phyloP scores from a whole-genome alignment of 2,113 vertebrate genomes.

The Hymenochirus boettgeri region DNA sequence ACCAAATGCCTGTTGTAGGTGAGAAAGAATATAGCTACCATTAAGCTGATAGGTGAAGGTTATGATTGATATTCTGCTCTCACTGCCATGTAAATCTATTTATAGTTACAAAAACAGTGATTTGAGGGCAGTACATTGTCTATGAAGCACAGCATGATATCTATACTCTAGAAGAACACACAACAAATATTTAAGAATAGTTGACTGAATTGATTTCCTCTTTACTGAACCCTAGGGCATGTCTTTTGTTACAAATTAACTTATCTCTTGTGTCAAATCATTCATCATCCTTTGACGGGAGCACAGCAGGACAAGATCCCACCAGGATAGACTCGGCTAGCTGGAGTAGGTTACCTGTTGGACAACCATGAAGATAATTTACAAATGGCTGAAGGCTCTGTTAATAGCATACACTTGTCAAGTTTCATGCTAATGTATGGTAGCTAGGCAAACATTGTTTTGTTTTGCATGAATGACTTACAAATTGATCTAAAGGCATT shows the following conservation, averaged over 20 bases:
- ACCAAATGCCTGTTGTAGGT: too few relatives aligned
- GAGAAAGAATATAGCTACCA: too few relatives aligned
- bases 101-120: too few relatives aligned
- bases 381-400: slow-evolving; percentile 37
- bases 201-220: not conserved
- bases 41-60: too few relatives aligned
- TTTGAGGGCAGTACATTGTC: too few relatives aligned
- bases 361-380: slow-evolving; percentile 49
- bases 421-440: slow-evolving; percentile 43
- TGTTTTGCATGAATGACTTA: slow-evolving; percentile 44
- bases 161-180: slow-evolving; percentile 16
- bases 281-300: slow-evolving; percentile 38
- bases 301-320: slow-evolving; percentile 44
- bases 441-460: slow-evolving; percentile 36
- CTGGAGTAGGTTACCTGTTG: slow-evolving; percentile 40
- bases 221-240: not conserved
- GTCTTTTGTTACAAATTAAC: slow-evolving; percentile 45
- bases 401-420: slow-evolving; percentile 37
- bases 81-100: too few relatives aligned
- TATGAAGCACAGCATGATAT: too few relatives aligned
- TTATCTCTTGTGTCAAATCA: slow-evolving; percentile 38
- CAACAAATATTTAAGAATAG: slow-evolving; percentile 19
- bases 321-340: slow-evolving; percentile 22
- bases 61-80: too few relatives aligned
- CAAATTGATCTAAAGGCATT: not conserved